Percentiles rank a stretch among this genome's conserved stretches.
These are phyloP conservation scores for Neopelma chrysocephalum DNA, from an alignment of 2,797 vertebrate species.

Conservation along the genomic window DNA sequence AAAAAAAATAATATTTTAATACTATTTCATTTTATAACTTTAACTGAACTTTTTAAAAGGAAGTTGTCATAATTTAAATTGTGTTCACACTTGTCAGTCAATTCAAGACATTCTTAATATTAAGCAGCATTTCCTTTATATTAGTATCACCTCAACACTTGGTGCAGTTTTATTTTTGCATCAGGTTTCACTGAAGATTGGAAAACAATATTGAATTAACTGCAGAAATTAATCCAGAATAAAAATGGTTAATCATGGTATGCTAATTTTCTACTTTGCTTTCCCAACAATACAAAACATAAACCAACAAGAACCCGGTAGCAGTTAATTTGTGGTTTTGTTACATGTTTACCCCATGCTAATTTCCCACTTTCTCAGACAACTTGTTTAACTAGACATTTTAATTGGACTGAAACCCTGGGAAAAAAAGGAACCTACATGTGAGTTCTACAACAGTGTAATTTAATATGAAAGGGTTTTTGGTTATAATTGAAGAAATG, in stretches of 20 bases:
- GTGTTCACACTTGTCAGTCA: constrained; percentile 8
- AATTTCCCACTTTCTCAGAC: not conserved
- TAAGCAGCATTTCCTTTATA: not conserved
- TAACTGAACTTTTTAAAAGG: constrained; percentile 9
- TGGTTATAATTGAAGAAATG: constrained; percentile 3
- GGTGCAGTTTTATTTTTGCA: not conserved
- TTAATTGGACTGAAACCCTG: not conserved
- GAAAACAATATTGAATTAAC: not conserved
- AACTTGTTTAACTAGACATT: not conserved
- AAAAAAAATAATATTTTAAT: not conserved
- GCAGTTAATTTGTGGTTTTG: not conserved
- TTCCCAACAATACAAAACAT: not conserved
- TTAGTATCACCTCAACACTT: not conserved
- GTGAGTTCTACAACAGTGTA: not conserved
- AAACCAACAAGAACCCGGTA: not conserved
- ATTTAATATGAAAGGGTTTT: not conserved
- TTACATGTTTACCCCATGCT: not conserved
- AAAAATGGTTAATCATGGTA: not conserved
- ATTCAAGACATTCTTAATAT: constrained; percentile 27
- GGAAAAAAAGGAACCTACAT: not conserved
- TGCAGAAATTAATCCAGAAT: constrained; percentile 22
- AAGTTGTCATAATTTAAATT: not conserved
- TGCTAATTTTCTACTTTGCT: not conserved
- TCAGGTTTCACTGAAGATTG: not conserved
- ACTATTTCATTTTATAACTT: constrained; percentile 23